These are phyloP conservation scores for Anagrus nilaparvatae DNA, from an alignment of 1,140 invertebrate genomes.

Conservation along the genomic window DNA sequence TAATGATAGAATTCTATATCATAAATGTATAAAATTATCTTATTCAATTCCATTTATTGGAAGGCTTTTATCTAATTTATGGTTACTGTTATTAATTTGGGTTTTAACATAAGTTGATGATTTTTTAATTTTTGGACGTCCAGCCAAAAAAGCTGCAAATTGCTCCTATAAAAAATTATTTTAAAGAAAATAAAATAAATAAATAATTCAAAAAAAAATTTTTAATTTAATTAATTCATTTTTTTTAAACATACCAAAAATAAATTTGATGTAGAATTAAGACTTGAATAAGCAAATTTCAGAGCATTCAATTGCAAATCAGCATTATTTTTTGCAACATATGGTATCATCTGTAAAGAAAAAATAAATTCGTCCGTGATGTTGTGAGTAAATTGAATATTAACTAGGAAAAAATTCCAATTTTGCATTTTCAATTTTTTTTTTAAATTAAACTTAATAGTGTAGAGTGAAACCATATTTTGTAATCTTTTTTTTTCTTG, in stretches of 20 bases:
- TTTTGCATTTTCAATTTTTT: too few species aligned
- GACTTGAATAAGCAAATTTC: conserved; percentile 23
- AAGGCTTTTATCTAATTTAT: conserved; percentile 37
- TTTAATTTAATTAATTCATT: conserved; percentile 2
- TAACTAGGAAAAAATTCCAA: too few species aligned
- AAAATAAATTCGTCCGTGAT: background rate
- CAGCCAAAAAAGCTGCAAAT: conserved; percentile 46
- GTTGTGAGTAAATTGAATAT: too few species aligned
- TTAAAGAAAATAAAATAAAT: conserved; percentile 6
- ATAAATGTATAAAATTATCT: too few species aligned
- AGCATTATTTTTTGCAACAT: conserved; percentile 20
- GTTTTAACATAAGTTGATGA: too few species aligned
- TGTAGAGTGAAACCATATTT: too few species aligned
- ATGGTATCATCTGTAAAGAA: conserved; percentile 27
- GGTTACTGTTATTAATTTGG: conserved; percentile 42
- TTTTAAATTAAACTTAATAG: too few species aligned
- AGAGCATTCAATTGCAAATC: conserved; percentile 20
- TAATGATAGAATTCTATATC: too few species aligned
- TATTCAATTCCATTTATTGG: conserved; percentile 43
- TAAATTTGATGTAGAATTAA: conserved; percentile 28
- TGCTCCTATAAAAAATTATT: conserved; percentile 39
- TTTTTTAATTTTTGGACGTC: conserved; percentile 44
- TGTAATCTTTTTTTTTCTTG: too few species aligned
- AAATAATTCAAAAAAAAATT: conserved; percentile 5
- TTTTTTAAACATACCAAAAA: conserved; percentile 28